Evolutionary conservation across 2,888 invertebrate species (phyloP).

Genomic region (Tachina lurida): DNA sequence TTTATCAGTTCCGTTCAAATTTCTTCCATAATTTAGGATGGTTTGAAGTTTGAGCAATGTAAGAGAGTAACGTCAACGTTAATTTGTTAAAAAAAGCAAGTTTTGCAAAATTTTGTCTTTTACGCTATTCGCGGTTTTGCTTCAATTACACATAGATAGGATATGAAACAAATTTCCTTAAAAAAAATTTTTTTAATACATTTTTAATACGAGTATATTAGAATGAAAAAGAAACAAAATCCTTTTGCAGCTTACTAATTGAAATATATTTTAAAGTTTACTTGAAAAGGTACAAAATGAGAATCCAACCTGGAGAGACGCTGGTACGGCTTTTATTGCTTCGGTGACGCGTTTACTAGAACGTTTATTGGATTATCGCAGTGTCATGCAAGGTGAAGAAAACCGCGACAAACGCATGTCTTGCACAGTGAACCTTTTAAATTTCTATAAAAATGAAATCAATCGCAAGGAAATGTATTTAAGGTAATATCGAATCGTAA

Average conservation of each 20-base stretch:
- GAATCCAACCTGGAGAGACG: conserved; percentile 95
- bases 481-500: conserved; percentile 79
- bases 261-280: conserved; percentile 84
- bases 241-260: not conserved
- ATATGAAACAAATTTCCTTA: no score
- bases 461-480: conserved; percentile 98
- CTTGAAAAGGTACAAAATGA: conserved; percentile 92
- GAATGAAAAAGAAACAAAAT: not conserved
- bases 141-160: no score
- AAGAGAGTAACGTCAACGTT: no score
- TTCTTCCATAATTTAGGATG: no score
- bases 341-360: conserved; percentile 95
- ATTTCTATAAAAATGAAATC: conserved; percentile 98
- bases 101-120: no score
- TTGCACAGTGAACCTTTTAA: conserved; percentile 96
- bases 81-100: no score
- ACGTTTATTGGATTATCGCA: conserved; percentile 95
- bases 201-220: not conserved
- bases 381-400: conserved; percentile 97
- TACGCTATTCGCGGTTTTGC: no score
- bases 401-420: conserved; percentile 98
- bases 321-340: conserved; percentile 95
- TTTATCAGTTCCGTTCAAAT: no score
- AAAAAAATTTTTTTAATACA: no score
- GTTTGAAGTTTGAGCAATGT: no score